Percentiles rank a stretch among this genome's conserved stretches.
These are phyloP conservation scores for Corvus moneduloides DNA, from an alignment of 2,113 vertebrate genomes.

Conservation along the genomic window DNA sequence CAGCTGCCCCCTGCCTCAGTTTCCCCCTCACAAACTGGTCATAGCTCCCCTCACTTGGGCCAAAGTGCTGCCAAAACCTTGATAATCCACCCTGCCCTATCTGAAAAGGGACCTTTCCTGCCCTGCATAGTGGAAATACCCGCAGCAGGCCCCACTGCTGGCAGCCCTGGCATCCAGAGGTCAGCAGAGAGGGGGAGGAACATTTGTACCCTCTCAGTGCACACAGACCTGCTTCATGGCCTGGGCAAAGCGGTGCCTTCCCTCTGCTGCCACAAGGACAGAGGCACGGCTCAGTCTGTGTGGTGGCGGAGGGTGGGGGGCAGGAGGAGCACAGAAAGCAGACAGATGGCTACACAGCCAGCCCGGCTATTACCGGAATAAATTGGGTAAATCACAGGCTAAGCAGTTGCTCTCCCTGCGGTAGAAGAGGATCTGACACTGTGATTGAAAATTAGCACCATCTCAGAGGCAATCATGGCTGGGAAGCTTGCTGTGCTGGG, in stretches of 20 bases:
- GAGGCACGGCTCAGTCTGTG: rapidly evolving
- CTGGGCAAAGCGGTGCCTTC: rapidly evolving
- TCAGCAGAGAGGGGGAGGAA: not conserved
- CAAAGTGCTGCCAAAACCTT: not conserved
- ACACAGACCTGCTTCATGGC: not conserved
- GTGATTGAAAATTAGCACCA: conserved; percentile 55
- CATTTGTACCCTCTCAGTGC: not conserved
- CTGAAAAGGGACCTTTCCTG: not conserved
- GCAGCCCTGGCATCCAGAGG: not conserved
- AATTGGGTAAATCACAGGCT: conserved; percentile 55
- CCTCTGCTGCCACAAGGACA: not conserved
- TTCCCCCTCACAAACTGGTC: not conserved
- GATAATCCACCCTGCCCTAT: not conserved
- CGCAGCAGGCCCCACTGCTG: not conserved
- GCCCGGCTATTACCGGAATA: not conserved
- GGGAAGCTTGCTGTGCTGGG: conserved; percentile 40
- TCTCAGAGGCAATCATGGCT: not conserved
- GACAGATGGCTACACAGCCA: conserved; percentile 47
- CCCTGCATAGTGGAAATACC: not conserved
- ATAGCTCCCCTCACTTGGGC: not conserved
- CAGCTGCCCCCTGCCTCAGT: not conserved
- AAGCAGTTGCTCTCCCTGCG: conserved; percentile 14
- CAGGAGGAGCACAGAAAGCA: not conserved
- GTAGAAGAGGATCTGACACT: conserved; percentile 53
- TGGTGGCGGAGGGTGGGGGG: not conserved